Percentiles rank a stretch among this genome's conserved stretches.
phyloP scores from a whole-genome alignment of 2,888 invertebrate genomes.

The Drosophila pegasa region DNA sequence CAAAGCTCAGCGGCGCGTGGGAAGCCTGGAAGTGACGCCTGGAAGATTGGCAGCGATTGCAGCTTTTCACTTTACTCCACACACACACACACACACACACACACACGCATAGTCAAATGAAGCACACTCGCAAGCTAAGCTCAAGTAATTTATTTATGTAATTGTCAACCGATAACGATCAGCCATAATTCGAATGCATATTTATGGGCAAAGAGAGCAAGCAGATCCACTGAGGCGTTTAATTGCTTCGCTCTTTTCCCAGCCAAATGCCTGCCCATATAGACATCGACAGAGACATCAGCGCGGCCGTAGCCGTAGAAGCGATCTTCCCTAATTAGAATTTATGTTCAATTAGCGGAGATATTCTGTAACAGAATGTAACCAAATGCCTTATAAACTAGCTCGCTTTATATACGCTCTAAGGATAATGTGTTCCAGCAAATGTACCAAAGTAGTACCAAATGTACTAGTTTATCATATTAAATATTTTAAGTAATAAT shows the following conservation, averaged over 20 bases:
- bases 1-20: constrained; percentile 46
- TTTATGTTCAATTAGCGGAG: constrained; percentile 22
- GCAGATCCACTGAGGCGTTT: constrained; percentile 36
- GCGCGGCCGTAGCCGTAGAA: background rate
- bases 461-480: too few species aligned
- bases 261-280: constrained; percentile 7
- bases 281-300: constrained; percentile 18
- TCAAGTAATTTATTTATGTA: constrained; percentile 44
- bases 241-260: constrained; percentile 22
- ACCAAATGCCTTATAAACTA: background rate
- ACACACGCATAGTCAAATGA: too few species aligned
- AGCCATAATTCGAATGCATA: constrained; percentile 30
- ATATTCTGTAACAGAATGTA: constrained; percentile 6
- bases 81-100: background rate
- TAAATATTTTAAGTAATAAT: too few species aligned
- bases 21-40: constrained; percentile 37
- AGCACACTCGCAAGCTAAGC: constrained; percentile 2
- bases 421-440: too few species aligned
- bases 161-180: constrained; percentile 51
- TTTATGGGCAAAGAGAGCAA: constrained; percentile 49
- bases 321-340: constrained; percentile 45
- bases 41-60: constrained; percentile 22
- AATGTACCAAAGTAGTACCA: too few species aligned
- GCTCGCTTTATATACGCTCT: background rate
- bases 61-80: constrained; percentile 29